phyloP scores from a whole-genome alignment of 1,140 invertebrate genomes.

The Frieseomelitta varia region DNA sequence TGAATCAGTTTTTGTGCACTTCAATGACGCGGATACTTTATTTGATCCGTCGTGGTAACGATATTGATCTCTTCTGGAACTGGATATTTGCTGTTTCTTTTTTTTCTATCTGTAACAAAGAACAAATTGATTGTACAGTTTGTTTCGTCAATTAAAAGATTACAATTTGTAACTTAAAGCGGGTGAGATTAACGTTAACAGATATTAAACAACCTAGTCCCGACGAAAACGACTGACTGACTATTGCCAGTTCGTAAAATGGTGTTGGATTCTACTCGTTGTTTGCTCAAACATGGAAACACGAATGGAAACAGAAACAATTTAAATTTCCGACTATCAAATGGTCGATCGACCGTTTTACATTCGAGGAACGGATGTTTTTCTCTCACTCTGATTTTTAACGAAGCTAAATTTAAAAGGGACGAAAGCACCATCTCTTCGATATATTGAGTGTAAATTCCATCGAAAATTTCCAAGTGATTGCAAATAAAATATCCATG shows the following conservation, averaged over 20 bases:
- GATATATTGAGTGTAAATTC: too few species aligned
- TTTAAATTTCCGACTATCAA: slow-evolving; percentile 23
- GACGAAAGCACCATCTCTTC: too few species aligned
- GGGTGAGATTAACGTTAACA: not conserved
- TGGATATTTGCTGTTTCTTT: not conserved
- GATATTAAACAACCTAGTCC: not conserved
- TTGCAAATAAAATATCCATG: too few species aligned
- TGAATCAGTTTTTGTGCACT: not conserved
- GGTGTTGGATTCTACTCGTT: not conserved
- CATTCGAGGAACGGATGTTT: not conserved
- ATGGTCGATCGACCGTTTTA: not conserved
- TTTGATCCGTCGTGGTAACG: not conserved
- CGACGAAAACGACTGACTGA: not conserved
- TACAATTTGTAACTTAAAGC: too few species aligned
- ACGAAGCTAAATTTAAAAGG: too few species aligned
- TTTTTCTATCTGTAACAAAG: not conserved
- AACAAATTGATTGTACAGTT: not conserved
- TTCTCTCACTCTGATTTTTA: too few species aligned
- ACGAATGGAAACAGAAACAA: not conserved
- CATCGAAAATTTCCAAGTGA: too few species aligned
- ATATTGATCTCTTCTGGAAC: not conserved
- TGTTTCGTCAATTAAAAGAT: too few species aligned
- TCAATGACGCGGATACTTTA: not conserved
- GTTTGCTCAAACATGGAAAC: not conserved
- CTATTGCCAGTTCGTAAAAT: not conserved